Evolutionary conservation across 2,888 invertebrate genomes (phyloP).

Genomic region (Eucriotettix oculatus): DNA sequence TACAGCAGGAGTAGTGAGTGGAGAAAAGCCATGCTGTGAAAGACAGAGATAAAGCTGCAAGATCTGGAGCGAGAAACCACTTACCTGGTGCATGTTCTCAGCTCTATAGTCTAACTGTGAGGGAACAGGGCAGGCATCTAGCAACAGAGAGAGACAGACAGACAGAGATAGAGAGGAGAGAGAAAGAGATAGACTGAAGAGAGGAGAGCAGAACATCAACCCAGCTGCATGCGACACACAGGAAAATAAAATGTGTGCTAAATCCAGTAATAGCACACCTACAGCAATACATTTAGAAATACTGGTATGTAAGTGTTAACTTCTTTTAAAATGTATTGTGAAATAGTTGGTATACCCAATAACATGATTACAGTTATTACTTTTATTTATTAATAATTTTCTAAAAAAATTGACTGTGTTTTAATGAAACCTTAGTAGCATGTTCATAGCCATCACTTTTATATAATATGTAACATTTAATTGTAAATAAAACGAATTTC

Average conservation of each 20-base stretch:
- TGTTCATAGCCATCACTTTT: too few species aligned
- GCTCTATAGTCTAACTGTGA: slow-evolving; percentile 76
- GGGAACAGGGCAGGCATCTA: slow-evolving; percentile 85
- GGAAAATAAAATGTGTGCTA: background rate
- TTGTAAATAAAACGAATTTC: too few species aligned
- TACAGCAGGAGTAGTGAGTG: background rate
- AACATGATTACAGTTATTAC: too few species aligned
- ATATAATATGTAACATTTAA: too few species aligned
- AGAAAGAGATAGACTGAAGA: slow-evolving; percentile 8
- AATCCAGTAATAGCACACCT: background rate
- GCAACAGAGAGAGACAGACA: slow-evolving; percentile 75
- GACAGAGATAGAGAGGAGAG: slow-evolving; percentile 19
- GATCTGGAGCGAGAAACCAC: slow-evolving; percentile 1
- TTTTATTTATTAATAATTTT: too few species aligned
- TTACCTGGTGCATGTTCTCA: slow-evolving; percentile 32
- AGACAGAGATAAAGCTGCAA: slow-evolving; percentile 1
- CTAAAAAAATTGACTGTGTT: too few species aligned
- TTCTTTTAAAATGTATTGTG: too few species aligned
- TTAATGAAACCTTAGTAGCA: too few species aligned
- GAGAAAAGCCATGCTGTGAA: slow-evolving; percentile 5
- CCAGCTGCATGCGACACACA: slow-evolving; percentile 5
- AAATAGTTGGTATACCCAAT: too few species aligned
- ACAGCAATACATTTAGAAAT: background rate
- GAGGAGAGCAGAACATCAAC: background rate
- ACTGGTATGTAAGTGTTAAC: too few species aligned